A percentile compares a stretch with the other conserved stretches of the same genome.
Evolutionary conservation across 2,888 invertebrate genomes (phyloP).

Genomic region (Griposia aprilina): DNA sequence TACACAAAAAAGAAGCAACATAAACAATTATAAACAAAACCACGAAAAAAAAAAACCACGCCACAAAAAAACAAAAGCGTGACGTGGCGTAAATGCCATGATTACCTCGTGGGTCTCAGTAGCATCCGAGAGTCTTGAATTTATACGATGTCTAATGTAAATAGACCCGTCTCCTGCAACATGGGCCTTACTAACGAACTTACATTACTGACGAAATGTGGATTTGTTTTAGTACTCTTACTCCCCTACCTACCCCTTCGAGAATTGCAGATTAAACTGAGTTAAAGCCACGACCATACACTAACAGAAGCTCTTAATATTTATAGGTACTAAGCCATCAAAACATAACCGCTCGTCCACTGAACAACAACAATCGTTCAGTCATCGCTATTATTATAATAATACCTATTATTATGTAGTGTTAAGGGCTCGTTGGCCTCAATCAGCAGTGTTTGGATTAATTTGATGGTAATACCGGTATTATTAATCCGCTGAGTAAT

Average conservation of each 20-base stretch:
- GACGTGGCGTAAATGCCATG: too few species aligned
- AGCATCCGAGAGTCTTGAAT: too few species aligned
- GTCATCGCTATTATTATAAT: conserved; percentile 12
- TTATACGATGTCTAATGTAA: too few species aligned
- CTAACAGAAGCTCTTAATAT: neutral
- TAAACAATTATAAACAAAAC: too few species aligned
- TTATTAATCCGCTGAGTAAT: conserved; percentile 35
- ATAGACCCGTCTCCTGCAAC: too few species aligned
- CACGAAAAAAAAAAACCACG: too few species aligned
- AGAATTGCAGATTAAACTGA: too few species aligned
- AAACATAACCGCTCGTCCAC: neutral
- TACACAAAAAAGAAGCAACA: too few species aligned
- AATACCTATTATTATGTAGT: conserved; percentile 13
- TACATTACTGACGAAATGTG: neutral
- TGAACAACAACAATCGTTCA: conserved; percentile 4
- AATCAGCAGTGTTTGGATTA: conserved; percentile 53
- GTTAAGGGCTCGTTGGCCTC: conserved; percentile 27
- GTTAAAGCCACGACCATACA: neutral
- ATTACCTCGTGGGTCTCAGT: too few species aligned
- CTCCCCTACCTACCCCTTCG: neutral
- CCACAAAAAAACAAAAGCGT: too few species aligned
- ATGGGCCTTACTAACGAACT: too few species aligned
- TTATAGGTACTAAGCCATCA: neutral
- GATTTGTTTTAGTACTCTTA: neutral
- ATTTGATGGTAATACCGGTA: conserved; percentile 44